Base-by-base conservation (phyloP, 2,113 vertebrate genomes). In the Lipophrys pholis region DNA sequence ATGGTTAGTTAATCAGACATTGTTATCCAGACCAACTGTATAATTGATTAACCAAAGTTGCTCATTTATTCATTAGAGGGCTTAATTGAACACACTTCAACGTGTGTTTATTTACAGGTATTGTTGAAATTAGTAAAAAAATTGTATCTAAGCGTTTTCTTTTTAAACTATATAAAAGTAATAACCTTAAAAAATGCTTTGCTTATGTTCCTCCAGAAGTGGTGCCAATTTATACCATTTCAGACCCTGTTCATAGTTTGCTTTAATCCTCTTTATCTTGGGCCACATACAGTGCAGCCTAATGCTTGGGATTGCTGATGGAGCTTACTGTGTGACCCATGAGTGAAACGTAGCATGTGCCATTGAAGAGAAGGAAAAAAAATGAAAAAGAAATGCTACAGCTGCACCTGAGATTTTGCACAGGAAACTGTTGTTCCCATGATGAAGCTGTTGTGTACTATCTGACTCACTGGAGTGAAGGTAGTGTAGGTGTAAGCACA, bases 401-500 rank as follows among this genome's bases (percentile, higher is more conserved):
- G 48, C 30, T 64, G 30, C 5, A 56, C 11, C 11, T 36, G 21
- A 43, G 11, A 52, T 49, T 51, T 36, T 11, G 12, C 38, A 58
- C 35, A 50, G 9, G 38, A 60, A 42, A 56, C 2, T 17, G 48
- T 8, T 69, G 39, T 49, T 51, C 21, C 49, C 45, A 21, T 61
- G 38, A 6, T 48, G 17, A 59, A 54, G 51, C 21, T 60, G 21
- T 48, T 74, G 42, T 40, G 41, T 40, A 21, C 11, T 42, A 80
- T 82, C 35, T 80, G 76, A 82, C 72, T 82, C 83, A 82, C 66
- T 88, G 74, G 74, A 62, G 73, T 84, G 78, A 69, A 68, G 60
- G 16, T 14, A 21, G 17, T 59, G 46, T 53, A 81, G 43, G 64
- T 64, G 45, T 57, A 51, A 74, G 66, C 53, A 60, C 53, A 55